Evolutionary conservation across 2,797 vertebrate genomes (phyloP).

Genomic region (Brotogeris chrysoptera): DNA sequence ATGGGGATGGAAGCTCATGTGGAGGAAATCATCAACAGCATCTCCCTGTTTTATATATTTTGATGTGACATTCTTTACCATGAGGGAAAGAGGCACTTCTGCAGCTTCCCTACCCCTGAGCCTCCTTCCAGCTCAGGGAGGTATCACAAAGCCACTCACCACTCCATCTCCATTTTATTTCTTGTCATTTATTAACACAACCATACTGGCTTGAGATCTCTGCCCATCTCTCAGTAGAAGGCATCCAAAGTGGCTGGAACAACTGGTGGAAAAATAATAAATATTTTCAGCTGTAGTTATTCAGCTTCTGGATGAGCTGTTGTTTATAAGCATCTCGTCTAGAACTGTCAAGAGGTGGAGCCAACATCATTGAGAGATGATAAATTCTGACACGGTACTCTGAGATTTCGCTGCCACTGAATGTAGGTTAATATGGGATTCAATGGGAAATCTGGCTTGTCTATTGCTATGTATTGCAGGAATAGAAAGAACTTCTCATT

Average conservation of each 20-base stretch:
- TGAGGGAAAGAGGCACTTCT: neutral
- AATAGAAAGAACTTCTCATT: slow-evolving; percentile 38
- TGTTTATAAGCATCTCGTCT: slow-evolving; percentile 34
- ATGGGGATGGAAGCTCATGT: neutral
- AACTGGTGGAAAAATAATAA: neutral
- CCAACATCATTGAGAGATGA: slow-evolving; percentile 19
- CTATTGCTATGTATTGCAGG: slow-evolving; percentile 21
- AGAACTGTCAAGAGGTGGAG: slow-evolving; percentile 39
- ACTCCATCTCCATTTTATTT: neutral
- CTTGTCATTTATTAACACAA: neutral
- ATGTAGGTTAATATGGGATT: slow-evolving; percentile 70
- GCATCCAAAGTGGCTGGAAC: neutral
- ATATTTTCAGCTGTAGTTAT: neutral
- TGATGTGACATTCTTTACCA: neutral
- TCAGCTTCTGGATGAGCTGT: slow-evolving; percentile 17
- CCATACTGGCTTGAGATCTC: neutral
- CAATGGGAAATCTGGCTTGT: slow-evolving; percentile 52
- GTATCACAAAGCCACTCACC: neutral
- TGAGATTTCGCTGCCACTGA: slow-evolving; percentile 29
- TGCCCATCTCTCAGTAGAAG: neutral
- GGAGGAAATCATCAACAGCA: neutral
- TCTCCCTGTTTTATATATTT: neutral
- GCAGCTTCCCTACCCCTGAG: neutral
- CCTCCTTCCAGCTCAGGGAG: neutral
- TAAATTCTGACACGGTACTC: slow-evolving; percentile 37